Percentiles rank a stretch among this genome's conserved stretches.
These are phyloP conservation scores for Peromyscus californicus DNA, from an alignment of 2,113 vertebrate genomes.

Conservation along the genomic window DNA sequence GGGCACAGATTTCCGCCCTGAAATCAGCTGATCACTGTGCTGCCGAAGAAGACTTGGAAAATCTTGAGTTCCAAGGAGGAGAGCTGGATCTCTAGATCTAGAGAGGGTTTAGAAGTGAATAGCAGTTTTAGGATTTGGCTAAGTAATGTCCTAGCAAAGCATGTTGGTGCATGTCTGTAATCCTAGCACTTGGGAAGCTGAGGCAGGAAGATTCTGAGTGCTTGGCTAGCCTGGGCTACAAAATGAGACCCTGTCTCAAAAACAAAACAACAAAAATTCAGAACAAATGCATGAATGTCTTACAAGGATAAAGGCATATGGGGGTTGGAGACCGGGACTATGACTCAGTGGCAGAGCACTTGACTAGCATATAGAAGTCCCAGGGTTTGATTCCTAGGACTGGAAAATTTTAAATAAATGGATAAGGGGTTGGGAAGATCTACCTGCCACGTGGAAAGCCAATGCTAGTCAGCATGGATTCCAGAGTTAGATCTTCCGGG, in stretches of 20 bases:
- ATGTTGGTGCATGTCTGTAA: not conserved
- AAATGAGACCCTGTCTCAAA: not conserved
- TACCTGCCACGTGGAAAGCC: not conserved
- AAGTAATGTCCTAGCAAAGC: not conserved
- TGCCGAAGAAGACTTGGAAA: not conserved
- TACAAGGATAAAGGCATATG: not conserved
- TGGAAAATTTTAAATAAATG: not conserved
- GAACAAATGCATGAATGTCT: not conserved
- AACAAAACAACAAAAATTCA: not conserved
- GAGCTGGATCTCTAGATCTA: not conserved
- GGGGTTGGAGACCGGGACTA: too few species aligned
- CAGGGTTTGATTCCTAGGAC: not conserved
- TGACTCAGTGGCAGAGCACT: not conserved
- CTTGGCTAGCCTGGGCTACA: not conserved
- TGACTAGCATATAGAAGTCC: not conserved
- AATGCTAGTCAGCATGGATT: not conserved
- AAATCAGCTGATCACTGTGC: not conserved
- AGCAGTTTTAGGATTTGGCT: not conserved
- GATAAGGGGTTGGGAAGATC: not conserved
- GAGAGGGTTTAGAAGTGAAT: not conserved
- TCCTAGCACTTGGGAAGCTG: not conserved
- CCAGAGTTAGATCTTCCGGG: not conserved
- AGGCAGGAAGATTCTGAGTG: not conserved
- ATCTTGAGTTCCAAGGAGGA: not conserved
- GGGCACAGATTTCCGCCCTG: not conserved